Base-by-base conservation (phyloP, 1,140 invertebrate genomes). In the Daktulosphaira vitifoliae region DNA sequence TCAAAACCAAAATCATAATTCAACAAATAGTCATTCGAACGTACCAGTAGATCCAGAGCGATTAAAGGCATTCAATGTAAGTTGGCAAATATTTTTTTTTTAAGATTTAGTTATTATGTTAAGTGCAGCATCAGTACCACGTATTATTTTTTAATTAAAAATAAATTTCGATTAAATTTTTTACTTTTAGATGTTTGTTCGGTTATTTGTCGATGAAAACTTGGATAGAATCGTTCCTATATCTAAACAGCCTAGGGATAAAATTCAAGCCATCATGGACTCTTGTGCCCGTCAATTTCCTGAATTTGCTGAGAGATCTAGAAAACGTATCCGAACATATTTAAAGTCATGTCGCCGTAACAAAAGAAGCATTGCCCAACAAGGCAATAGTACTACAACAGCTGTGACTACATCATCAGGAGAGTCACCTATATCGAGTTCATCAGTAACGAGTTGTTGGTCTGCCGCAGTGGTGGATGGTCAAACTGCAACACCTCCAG, bases 231-330 rank as follows among this genome's bases (percentile, higher is more conserved):
- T 94, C 78, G 91, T 96, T 67, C 94, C 94, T 53, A 97, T 96
- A 72, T 96, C 92, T 26, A 95, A 96, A 74, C 94, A 97, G 76
- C 93, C 94, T 4, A 96, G 96, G 75, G 93, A 96, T 74, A 97
- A 96, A 80, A 93, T 97, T 68, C 92, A 96, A 74, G 93, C 93
- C 9, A 97, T 97, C 72, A 92, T 97, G 70, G 93, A 97, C 73
- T 95, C 92, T 5, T 97, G 94, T 77, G 90, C 91, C 65, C 81
- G 93, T 70, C 94, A 97, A 77, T 97, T 97, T 75, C 94, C 94
- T 44, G 93, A 96, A 79, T 96, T 95, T 74, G 89, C 91, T 39
- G 91, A 95, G 74, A 80, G 94, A 65, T 91, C 93, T 48, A 81
- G 93, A 68, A 96, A 97, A 79, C 80, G 94, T 54, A 95, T 97